Evolutionary conservation across 2,797 vertebrate species (phyloP).

Genomic region (Coilia nasus): DNA sequence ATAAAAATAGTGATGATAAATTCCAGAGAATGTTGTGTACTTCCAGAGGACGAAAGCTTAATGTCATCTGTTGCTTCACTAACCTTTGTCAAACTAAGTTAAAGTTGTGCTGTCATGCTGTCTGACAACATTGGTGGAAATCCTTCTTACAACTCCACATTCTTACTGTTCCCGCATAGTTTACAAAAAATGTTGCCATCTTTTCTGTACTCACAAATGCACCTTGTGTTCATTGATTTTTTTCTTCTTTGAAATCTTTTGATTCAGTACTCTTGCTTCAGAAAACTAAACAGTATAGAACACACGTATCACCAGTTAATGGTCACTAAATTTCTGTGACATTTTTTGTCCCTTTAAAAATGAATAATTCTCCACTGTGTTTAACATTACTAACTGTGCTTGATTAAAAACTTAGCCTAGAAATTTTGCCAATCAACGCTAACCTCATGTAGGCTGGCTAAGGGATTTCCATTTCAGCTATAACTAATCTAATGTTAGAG

Average conservation of each 20-base stretch:
- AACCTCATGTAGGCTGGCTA: too few species aligned
- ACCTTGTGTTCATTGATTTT: neutral
- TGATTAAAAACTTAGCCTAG: too few species aligned
- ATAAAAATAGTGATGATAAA: neutral
- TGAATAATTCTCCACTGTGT: too few species aligned
- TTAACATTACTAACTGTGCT: too few species aligned
- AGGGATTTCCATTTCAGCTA: too few species aligned
- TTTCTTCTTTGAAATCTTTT: neutral
- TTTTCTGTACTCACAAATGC: neutral
- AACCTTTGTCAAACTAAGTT: slow-evolving; percentile 3
- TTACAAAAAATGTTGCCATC: neutral
- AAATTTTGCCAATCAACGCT: too few species aligned
- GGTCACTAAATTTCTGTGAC: too few species aligned
- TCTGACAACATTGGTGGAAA: neutral
- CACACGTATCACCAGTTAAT: too few species aligned
- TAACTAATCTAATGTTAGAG: too few species aligned
- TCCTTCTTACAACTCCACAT: neutral
- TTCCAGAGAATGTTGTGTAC: neutral
- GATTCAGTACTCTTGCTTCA: too few species aligned
- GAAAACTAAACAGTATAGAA: too few species aligned
- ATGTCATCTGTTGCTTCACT: neutral
- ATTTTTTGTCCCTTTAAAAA: too few species aligned
- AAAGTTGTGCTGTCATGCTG: neutral
- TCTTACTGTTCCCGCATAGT: neutral
- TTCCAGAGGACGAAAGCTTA: neutral